Evolutionary conservation across 2,113 vertebrate genomes (phyloP).

Genomic region (Mixornis gularis): DNA sequence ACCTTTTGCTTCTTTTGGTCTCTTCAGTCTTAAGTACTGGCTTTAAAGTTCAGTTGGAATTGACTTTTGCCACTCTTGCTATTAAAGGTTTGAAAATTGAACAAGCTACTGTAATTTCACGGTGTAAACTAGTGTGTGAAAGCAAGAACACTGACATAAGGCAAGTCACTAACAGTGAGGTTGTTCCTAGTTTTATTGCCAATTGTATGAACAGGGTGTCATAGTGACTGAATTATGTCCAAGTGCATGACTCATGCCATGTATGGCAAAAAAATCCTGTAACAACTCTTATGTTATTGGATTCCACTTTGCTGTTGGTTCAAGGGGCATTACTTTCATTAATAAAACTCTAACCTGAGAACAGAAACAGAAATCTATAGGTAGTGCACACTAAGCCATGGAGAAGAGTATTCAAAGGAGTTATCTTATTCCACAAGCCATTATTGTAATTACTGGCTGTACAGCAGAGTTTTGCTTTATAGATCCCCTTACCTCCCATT

Average conservation of each 20-base stretch:
- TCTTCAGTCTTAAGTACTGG: not conserved
- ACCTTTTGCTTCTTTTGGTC: not conserved
- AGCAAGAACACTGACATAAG: not conserved
- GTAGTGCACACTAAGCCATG: not conserved
- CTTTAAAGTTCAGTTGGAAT: not conserved
- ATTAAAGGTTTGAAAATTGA: not conserved
- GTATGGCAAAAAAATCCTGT: not conserved
- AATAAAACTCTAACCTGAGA: conserved; percentile 6
- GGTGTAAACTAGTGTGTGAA: not conserved
- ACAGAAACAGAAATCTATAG: not conserved
- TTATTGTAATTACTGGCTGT: not conserved
- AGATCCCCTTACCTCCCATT: not conserved
- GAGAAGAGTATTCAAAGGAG: not conserved
- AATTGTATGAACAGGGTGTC: not conserved
- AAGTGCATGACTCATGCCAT: not conserved
- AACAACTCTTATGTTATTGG: not conserved
- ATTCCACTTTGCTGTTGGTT: not conserved
- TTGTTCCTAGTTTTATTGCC: not conserved
- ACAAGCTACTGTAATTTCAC: not conserved
- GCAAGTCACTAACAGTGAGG: not conserved
- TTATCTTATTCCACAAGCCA: not conserved
- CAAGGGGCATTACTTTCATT: not conserved
- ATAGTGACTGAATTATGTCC: not conserved
- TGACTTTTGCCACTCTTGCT: not conserved
- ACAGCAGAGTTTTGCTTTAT: not conserved